phyloP scores from a whole-genome alignment of 2,888 invertebrate species.

The Scaptodrosophila latifasciaeformis region DNA sequence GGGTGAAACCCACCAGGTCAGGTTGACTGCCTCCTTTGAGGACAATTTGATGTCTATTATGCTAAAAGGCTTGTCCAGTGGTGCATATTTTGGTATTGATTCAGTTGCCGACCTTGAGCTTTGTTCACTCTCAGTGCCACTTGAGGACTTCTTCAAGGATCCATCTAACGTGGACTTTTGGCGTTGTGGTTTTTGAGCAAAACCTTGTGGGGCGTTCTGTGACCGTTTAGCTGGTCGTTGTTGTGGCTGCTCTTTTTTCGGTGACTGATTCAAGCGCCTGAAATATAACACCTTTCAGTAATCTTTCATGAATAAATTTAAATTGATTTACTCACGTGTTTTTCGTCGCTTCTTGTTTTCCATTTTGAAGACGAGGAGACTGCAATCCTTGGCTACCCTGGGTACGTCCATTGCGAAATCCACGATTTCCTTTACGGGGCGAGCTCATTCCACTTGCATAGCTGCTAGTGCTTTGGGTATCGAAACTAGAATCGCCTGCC shows the following conservation, averaged over 20 bases:
- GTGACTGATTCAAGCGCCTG: constrained; percentile 53
- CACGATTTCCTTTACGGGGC: constrained; percentile 52
- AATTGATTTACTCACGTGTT: constrained; percentile 49
- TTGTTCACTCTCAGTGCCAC: constrained; percentile 43
- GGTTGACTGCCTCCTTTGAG: constrained; percentile 78
- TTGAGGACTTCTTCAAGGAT: constrained; percentile 42
- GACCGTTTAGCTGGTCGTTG: constrained; percentile 54
- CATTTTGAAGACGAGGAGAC: constrained; percentile 68
- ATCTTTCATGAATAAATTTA: neutral
- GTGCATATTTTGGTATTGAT: constrained; percentile 73
- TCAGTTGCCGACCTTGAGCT: constrained; percentile 23
- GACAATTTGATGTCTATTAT: constrained; percentile 76
- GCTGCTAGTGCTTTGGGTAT: constrained; percentile 54
- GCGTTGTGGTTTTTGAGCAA: constrained; percentile 54
- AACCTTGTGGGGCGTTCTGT: constrained; percentile 71
- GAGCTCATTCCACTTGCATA: constrained; percentile 56
- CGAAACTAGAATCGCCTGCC: constrained; percentile 40
- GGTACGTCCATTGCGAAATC: constrained; percentile 51
- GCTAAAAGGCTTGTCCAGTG: constrained; percentile 76
- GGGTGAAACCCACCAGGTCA: constrained; percentile 87
- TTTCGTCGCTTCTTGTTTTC: constrained; percentile 53
- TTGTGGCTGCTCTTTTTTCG: constrained; percentile 37
- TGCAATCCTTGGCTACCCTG: constrained; percentile 25
- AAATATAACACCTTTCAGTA: constrained; percentile 4
- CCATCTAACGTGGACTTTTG: constrained; percentile 53